phyloP scores from a whole-genome alignment of 2,797 vertebrate species.

The Acridotheres tristis region DNA sequence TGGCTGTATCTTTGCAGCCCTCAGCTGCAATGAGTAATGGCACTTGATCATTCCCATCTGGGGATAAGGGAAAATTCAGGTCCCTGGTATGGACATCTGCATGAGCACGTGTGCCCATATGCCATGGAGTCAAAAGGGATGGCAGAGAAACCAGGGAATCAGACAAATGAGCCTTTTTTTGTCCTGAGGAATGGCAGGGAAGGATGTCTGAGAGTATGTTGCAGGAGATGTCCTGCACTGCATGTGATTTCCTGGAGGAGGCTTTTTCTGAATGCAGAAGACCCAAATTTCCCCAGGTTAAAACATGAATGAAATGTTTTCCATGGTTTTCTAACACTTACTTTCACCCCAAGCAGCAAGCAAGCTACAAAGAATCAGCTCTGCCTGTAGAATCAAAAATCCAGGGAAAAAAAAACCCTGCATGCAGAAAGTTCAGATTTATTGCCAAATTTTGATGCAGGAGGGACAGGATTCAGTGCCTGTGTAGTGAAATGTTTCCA shows the following conservation, averaged over 20 bases:
- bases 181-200: background rate
- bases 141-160: background rate
- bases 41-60: accelerated
- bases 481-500: accelerated
- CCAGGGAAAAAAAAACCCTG: accelerated
- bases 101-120: accelerated
- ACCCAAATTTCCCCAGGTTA: background rate
- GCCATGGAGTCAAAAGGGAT: background rate
- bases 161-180: background rate
- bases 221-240: background rate
- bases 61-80: background rate
- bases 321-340: background rate
- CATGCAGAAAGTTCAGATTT: background rate
- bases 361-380: background rate
- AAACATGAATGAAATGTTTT: background rate
- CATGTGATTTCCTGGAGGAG: background rate
- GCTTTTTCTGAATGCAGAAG: background rate
- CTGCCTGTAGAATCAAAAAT: background rate
- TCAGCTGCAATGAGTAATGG: accelerated
- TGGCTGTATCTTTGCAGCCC: background rate
- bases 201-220: accelerated
- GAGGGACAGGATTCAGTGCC: background rate
- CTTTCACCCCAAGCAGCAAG: background rate
- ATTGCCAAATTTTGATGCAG: background rate
- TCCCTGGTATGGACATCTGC: background rate